Base-by-base conservation (phyloP, 2,797 vertebrate species). In the Loriculus beryllinus region DNA sequence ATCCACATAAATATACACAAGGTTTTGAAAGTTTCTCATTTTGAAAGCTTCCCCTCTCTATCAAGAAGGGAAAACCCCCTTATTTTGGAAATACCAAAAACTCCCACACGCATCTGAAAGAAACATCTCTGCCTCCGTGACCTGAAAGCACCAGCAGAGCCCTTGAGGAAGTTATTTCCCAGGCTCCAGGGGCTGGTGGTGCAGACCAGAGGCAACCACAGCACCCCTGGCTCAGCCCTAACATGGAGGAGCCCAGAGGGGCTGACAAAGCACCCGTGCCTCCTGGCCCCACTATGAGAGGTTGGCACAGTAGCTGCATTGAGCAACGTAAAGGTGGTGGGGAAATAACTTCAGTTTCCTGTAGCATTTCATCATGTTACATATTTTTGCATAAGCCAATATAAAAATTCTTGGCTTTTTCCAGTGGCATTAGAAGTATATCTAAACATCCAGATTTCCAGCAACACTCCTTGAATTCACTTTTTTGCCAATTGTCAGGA, bases 241-340 rank as follows among this genome's bases (percentile, higher is more conserved):
- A 25, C 72, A 10, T 0, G 0, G 43, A 68, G 56, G 59, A 57
- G 21, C 18, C 22, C 0, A 0, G 7, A 1, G 4, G 37, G 7
- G 35, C 37, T 71, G 67, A 37, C 59, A 62, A 26, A 71, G 49
- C 2, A 3, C 47, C 39, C 0, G 0, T 76, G 59, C 25, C 49
- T 80, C 51, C 75, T 62, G 68, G 21, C 33, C 49, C 45, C 26
- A 9, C 0, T 9, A 40, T 0, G 0, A 59, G 47, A 43, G 42
- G 45, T 29, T 80, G 75, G 28, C 60, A 22, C 1, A 1, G 81
- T 81, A 82, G 65, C 42, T 75, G 47, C 54, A 19, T 1, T 86
- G 75, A 88, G 86, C 47, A 95, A 65, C 0, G 1, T 33, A 65
- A 76, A 69, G 47, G 42, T 62, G 59, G 35, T 62, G 64, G 60